Evolutionary conservation across 2,888 invertebrate species (phyloP).

Genomic region (Drosophila mettleri): DNA sequence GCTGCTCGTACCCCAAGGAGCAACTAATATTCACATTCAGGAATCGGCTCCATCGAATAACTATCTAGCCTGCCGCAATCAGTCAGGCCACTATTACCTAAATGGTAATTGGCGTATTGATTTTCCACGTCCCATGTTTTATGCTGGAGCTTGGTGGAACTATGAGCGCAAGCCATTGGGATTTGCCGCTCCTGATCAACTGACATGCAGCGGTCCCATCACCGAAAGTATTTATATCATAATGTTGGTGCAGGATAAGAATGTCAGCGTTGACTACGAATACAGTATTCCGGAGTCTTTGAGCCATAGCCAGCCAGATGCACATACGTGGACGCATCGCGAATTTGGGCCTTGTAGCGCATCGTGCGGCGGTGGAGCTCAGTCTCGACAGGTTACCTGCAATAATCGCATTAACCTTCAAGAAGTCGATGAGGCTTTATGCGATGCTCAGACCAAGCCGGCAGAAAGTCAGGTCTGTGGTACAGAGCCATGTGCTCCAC

Average conservation of each 20-base stretch:
- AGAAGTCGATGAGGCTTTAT: slow-evolving; percentile 90
- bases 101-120: slow-evolving; percentile 98
- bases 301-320: slow-evolving; percentile 89
- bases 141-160: slow-evolving; percentile 94
- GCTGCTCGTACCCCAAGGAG: slow-evolving; percentile 94
- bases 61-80: slow-evolving; percentile 94
- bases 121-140: slow-evolving; percentile 91
- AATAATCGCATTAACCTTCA: slow-evolving; percentile 90
- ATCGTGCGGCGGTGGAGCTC: slow-evolving; percentile 96
- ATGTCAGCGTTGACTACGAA: slow-evolving; percentile 94
- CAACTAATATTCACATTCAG: slow-evolving; percentile 93
- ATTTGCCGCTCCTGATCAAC: slow-evolving; percentile 93
- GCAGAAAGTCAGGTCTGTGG: slow-evolving; percentile 90
- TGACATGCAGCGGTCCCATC: slow-evolving; percentile 94
- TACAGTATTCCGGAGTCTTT: slow-evolving; percentile 93
- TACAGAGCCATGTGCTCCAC: slow-evolving; percentile 90
- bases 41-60: slow-evolving; percentile 94
- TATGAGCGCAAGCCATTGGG: slow-evolving; percentile 94
- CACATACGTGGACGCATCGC: slow-evolving; percentile 92
- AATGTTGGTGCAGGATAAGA: slow-evolving; percentile 92
- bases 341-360: slow-evolving; percentile 91
- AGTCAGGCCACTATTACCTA: slow-evolving; percentile 93
- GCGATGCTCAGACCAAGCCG: slow-evolving; percentile 92
- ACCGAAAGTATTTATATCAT: slow-evolving; percentile 94
- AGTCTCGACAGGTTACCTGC: slow-evolving; percentile 92